phyloP scores from a whole-genome alignment of 2,888 invertebrate species.

The Noctua fimbriata region DNA sequence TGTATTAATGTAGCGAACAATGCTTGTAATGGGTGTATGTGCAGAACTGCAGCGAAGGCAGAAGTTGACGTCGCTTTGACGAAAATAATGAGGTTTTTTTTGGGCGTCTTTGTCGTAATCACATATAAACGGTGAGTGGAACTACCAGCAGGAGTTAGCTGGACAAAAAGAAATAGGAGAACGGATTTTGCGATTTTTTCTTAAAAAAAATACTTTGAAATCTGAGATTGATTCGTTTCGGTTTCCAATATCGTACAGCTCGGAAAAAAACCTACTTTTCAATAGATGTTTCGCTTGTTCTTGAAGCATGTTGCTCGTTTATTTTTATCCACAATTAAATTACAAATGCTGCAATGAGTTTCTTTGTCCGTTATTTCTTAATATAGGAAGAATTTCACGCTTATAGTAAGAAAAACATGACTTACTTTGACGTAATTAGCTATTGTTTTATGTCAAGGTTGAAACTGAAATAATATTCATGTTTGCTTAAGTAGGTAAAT shows the following conservation, averaged over 20 bases:
- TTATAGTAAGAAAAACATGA: not conserved
- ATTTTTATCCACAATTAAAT: not conserved
- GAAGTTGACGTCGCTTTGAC: not conserved
- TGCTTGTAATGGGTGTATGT: not conserved
- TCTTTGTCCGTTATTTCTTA: not conserved
- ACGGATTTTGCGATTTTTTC: not conserved
- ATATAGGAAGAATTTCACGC: not conserved
- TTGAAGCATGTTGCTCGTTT: not conserved
- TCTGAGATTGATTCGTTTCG: not conserved
- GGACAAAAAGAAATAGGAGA: not conserved
- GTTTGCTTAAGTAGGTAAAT: not conserved
- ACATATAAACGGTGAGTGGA: not conserved
- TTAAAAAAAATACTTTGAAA: not conserved
- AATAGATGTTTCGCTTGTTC: not conserved
- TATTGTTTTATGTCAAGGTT: conserved; percentile 32
- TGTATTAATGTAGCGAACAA: not conserved
- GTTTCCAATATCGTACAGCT: not conserved
- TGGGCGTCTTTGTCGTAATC: not conserved
- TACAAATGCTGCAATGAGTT: conserved; percentile 1
- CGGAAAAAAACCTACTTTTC: too few relatives aligned
- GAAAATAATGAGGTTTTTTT: not conserved
- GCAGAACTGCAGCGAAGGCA: not conserved
- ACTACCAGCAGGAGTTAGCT: not conserved
- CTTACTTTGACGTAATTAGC: conserved; percentile 18
- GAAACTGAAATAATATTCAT: not conserved